These are phyloP conservation scores for Microplitis demolitor DNA, from an alignment of 1,140 invertebrate genomes.

Conservation along the genomic window DNA sequence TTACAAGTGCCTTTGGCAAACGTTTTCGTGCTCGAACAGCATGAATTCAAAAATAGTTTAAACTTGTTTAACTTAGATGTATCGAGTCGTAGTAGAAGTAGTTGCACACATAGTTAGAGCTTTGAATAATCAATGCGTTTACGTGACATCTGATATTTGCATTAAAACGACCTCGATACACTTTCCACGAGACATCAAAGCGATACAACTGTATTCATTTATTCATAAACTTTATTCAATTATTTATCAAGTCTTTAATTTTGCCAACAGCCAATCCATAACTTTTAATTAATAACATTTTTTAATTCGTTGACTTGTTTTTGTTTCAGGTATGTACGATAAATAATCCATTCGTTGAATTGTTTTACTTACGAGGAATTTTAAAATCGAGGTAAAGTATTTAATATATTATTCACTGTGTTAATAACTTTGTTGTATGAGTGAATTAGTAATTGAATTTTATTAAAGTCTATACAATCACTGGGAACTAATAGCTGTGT, in stretches of 20 bases:
- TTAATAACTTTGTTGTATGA: neutral
- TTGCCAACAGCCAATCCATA: too few species aligned
- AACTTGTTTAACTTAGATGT: neutral
- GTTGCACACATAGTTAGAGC: neutral
- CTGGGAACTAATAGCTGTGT: too few species aligned
- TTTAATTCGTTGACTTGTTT: neutral
- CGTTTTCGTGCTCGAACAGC: neutral
- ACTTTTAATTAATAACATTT: neutral
- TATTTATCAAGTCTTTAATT: too few species aligned
- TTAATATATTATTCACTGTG: neutral
- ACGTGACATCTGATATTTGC: slow-evolving; percentile 9
- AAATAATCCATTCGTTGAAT: neutral
- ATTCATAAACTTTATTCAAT: too few species aligned
- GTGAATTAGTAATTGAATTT: slow-evolving; percentile 6
- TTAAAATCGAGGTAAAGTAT: too few species aligned
- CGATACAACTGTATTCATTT: too few species aligned
- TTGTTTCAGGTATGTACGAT: slow-evolving; percentile 17
- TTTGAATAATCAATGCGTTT: slow-evolving; percentile 15
- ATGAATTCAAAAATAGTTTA: slow-evolving; percentile 7
- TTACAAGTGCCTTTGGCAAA: slow-evolving; percentile 9
- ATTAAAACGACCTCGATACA: slow-evolving; percentile 9
- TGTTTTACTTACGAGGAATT: too few species aligned
- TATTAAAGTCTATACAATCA: neutral
- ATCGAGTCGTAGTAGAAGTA: neutral
- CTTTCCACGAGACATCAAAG: neutral